Evolutionary conservation across 92 coral and sea anemone species (phyloP).

Genomic region (Metridium senile): DNA sequence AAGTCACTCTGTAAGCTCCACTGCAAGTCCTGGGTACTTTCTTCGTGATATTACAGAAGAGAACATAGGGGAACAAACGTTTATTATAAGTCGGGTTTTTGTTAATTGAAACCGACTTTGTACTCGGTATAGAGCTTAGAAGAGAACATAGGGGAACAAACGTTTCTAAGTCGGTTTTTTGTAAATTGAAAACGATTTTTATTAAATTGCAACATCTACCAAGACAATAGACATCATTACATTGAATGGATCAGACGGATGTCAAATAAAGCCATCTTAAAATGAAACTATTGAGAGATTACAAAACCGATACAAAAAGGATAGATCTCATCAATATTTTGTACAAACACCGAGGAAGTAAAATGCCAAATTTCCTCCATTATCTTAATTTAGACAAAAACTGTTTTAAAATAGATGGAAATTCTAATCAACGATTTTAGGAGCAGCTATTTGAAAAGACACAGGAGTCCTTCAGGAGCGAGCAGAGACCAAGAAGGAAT

Average conservation of each 20-base stretch:
- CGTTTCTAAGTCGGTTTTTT: neutral
- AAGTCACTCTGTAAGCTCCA: too few species aligned
- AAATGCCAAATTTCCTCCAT: neutral
- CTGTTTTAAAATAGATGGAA: neutral
- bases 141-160: too few species aligned
- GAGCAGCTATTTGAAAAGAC: neutral
- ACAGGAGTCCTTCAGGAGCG: neutral
- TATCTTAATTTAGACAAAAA: neutral
- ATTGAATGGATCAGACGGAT: neutral
- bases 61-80: too few species aligned
- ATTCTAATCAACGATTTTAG: neutral
- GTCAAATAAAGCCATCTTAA: neutral
- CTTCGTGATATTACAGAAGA: too few species aligned
- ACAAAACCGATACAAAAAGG: neutral
- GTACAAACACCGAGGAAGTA: neutral
- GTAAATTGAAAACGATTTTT: neutral
- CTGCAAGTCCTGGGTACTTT: too few species aligned
- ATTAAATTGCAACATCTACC: neutral
- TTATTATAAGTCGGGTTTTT: too few species aligned
- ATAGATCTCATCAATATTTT: neutral
- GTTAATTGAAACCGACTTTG: too few species aligned
- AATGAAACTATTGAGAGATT: neutral
- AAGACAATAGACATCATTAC: neutral
- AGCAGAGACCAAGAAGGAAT: neutral
- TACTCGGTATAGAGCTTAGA: too few species aligned